Base-by-base conservation (phyloP, 2,888 invertebrate species). In the Ischnura elegans region DNA sequence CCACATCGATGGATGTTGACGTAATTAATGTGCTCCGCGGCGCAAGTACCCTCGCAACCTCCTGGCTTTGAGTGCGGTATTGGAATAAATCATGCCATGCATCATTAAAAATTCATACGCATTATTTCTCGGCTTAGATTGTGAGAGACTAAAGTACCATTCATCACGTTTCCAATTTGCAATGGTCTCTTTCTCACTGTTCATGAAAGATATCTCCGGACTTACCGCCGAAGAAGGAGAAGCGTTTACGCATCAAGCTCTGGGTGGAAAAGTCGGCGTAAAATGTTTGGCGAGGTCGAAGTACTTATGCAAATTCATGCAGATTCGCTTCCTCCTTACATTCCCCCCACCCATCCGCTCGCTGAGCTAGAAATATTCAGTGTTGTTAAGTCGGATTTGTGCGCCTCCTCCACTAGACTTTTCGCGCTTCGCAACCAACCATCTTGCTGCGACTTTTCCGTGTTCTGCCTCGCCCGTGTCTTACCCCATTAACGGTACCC, bases 261-360 rank as follows among this genome's bases (percentile, higher is more conserved):
- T 36, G 0, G n/a, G 61, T 16, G 76, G 76, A 76, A 76, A 25
- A n/a, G 76, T 36, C 29, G 13, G 29, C 16, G 36, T 76, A 36
- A 76, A 76, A 76, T 76, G 76, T 29, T n/a, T 76, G 76, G 76
- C 36, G 76, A 76, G 76, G 76, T 76, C 36, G 36, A 16, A 76
- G 36, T 76, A 76, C 76, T 76, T 76, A 76, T 76, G 76, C 76
- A 76, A 76, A 76, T 76, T 29, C 76, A 76, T 76, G n/a, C 61
- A 61, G 6, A 61, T 61, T n/a, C n/a, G n/a, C 61, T 61, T n/a
- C 8, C 61, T 61, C 61, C n/a, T 51, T 51, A n/a, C n/a, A n/a
- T n/a, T n/a, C 51, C 6, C 25, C 55, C 25, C 55, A 21, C 55
- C n/a, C 61, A n/a, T 61, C n/a, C 19, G 8, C 76, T 36, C 76